phyloP scores from a whole-genome alignment of 2,113 vertebrate species.

The cat (Felis catus) region DNA sequence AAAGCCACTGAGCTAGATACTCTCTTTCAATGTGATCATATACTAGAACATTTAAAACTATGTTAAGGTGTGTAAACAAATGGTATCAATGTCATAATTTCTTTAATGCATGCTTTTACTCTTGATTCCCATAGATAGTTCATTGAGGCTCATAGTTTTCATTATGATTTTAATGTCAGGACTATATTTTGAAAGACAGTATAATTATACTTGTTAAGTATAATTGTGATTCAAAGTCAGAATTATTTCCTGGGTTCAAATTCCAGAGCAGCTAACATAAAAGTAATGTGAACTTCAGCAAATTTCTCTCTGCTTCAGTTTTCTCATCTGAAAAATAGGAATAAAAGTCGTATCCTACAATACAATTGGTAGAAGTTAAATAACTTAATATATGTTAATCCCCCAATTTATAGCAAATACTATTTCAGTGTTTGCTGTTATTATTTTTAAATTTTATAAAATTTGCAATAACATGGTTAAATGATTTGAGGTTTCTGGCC shows the following conservation, averaged over 20 bases:
- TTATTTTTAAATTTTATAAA: neutral
- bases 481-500: neutral
- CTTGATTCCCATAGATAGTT: neutral
- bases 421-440: neutral
- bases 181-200: neutral
- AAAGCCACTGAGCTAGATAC: neutral
- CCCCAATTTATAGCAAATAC: neutral
- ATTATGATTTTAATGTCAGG: neutral
- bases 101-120: neutral
- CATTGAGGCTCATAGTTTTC: neutral
- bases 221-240: neutral
- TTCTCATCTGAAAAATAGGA: neutral
- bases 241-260: neutral
- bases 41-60: neutral
- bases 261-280: neutral
- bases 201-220: neutral
- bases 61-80: neutral
- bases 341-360: neutral
- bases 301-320: neutral
- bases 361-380: neutral
- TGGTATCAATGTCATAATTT: neutral
- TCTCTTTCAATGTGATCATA: neutral
- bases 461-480: neutral
- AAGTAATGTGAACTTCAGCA: neutral
- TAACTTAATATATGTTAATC: neutral